phyloP scores from a whole-genome alignment of 2,888 invertebrate species.

The Pedicia rivosa region DNA sequence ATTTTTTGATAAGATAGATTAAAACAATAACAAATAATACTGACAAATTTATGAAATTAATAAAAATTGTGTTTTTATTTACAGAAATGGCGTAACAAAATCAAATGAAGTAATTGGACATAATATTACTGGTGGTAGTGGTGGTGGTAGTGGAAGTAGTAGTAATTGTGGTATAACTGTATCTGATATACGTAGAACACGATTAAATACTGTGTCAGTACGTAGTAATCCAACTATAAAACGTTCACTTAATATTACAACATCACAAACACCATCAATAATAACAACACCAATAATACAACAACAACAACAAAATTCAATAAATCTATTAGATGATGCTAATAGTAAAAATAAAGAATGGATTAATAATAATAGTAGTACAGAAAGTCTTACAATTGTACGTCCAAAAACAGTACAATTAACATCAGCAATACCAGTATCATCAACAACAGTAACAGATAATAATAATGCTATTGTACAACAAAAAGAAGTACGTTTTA shows the following conservation, averaged over 20 bases:
- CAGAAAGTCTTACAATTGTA: constrained; percentile 56
- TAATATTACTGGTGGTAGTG: too few species aligned
- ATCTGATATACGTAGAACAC: constrained; percentile 20
- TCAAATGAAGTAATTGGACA: constrained; percentile 11
- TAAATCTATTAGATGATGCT: constrained; percentile 26
- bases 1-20: too few species aligned
- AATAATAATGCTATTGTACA: too few species aligned
- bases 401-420: constrained; percentile 27
- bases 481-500: constrained; percentile 40
- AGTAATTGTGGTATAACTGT: constrained; percentile 25
- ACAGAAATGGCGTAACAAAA: not conserved
- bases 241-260: constrained; percentile 4
- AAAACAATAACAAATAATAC: too few species aligned
- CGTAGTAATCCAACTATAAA: constrained; percentile 16
- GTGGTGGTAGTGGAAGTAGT: constrained; percentile 39
- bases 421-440: constrained; percentile 40
- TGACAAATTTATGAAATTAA: too few species aligned
- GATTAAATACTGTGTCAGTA: constrained; percentile 24
- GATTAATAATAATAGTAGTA: constrained; percentile 60
- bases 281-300: too few species aligned
- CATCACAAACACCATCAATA: not conserved
- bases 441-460: constrained; percentile 36
- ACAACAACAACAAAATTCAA: too few species aligned
- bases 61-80: too few species aligned
- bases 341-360: constrained; percentile 26